These are phyloP conservation scores for Laothoe populi DNA, from an alignment of 2,888 invertebrate genomes.

Conservation along the genomic window DNA sequence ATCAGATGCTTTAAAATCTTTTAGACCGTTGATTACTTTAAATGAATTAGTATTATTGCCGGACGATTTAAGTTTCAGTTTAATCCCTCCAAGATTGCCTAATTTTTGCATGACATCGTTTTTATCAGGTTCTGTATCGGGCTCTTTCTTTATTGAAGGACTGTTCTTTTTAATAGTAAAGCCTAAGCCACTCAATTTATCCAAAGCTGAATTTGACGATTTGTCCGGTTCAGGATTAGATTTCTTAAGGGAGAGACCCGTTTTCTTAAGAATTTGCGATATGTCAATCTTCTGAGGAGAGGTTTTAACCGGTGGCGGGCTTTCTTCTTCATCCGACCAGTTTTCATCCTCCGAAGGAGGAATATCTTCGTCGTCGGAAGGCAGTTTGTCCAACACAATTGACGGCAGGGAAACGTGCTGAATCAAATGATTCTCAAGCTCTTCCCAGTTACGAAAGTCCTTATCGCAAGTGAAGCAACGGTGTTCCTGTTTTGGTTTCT, in stretches of 20 bases:
- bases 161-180: constrained; percentile 75
- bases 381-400: constrained; percentile 77
- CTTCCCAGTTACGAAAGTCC: constrained; percentile 74
- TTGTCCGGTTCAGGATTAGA: constrained; percentile 49
- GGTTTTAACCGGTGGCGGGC: constrained; percentile 46
- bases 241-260: constrained; percentile 71
- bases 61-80: constrained; percentile 77
- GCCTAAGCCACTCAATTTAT: constrained; percentile 74
- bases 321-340: constrained; percentile 79
- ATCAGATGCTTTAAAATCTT: constrained; percentile 75
- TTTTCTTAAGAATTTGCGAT: constrained; percentile 70
- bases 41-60: constrained; percentile 70
- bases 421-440: constrained; percentile 80
- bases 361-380: constrained; percentile 81
- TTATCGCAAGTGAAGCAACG: constrained; percentile 82
- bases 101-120: constrained; percentile 70
- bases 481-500: constrained; percentile 69
- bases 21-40: constrained; percentile 76
- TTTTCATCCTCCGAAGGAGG: constrained; percentile 72
- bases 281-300: constrained; percentile 74
- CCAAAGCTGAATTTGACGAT: constrained; percentile 63
- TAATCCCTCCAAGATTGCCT: constrained; percentile 75
- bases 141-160: constrained; percentile 71
- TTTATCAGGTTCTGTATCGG: constrained; percentile 48
- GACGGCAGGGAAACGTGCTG: constrained; percentile 84